phyloP scores from a whole-genome alignment of 2,888 invertebrate genomes.

The Melangyna quadrimaculata region DNA sequence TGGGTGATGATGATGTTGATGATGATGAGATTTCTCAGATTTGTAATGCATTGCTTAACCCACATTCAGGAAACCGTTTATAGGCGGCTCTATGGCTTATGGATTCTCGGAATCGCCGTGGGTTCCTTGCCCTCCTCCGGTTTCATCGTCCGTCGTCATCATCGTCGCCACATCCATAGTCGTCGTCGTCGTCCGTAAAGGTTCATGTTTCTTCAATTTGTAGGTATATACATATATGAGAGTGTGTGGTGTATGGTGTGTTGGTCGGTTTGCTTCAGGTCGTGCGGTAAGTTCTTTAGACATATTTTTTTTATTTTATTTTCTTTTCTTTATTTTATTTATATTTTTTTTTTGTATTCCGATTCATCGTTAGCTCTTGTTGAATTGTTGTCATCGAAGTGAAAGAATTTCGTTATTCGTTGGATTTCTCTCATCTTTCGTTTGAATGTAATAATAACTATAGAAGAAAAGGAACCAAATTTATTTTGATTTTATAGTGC shows the following conservation, averaged over 20 bases:
- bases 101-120: slow-evolving; percentile 70
- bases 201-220: slow-evolving; percentile 40
- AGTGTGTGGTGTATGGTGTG: slow-evolving; percentile 19
- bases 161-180: background rate
- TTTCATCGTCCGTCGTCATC: slow-evolving; percentile 19
- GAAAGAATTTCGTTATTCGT: slow-evolving; percentile 51
- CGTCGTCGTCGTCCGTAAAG: background rate
- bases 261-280: slow-evolving; percentile 45
- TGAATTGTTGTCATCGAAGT: slow-evolving; percentile 68
- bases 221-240: background rate
- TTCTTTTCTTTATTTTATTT: slow-evolving; percentile 26
- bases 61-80: slow-evolving; percentile 72
- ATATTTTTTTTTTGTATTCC: slow-evolving; percentile 59
- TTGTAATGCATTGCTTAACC: slow-evolving; percentile 72
- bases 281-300: slow-evolving; percentile 70
- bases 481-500: slow-evolving; percentile 52
- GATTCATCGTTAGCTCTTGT: slow-evolving; percentile 62
- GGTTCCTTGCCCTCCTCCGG: slow-evolving; percentile 61
- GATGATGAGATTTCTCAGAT: slow-evolving; percentile 69
- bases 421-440: slow-evolving; percentile 36
- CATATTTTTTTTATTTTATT: slow-evolving; percentile 44
- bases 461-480: slow-evolving; percentile 4
- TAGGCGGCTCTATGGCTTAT: slow-evolving; percentile 71
- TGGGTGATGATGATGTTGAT: slow-evolving; percentile 58
- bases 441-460: slow-evolving; percentile 12